Conservation (phyloP, 2,797 vertebrate genomes). For the Varecia variegata region DNA sequence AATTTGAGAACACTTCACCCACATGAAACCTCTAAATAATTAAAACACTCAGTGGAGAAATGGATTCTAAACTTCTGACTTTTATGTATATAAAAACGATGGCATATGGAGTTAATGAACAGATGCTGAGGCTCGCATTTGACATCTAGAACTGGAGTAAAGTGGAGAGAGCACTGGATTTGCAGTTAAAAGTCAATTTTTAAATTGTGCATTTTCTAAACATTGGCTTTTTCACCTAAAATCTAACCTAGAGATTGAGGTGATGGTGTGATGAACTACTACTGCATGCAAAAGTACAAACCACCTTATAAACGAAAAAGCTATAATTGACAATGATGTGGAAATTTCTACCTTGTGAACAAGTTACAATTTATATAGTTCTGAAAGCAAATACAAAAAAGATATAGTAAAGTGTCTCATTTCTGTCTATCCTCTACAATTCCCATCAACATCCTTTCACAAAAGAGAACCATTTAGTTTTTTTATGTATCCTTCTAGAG, state of each 20-base stretch:
- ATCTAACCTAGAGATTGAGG: background rate
- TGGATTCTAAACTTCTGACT: background rate
- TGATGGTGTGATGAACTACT: background rate
- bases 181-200: background rate
- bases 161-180: background rate
- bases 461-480: background rate
- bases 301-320: background rate
- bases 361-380: background rate
- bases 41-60: background rate
- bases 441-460: background rate
- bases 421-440: background rate
- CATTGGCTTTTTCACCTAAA: background rate
- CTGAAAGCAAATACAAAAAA: slow-evolving; percentile 10
- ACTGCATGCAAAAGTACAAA: background rate
- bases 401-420: background rate
- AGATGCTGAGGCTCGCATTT: background rate
- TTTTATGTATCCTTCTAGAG: background rate
- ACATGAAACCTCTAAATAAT: background rate
- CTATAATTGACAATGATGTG: background rate
- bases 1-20: background rate
- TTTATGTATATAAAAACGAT: background rate
- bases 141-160: background rate
- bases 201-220: slow-evolving; percentile 19
- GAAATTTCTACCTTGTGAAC: slow-evolving; percentile 9
- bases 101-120: background rate